phyloP scores from a whole-genome alignment of 2,797 vertebrate species.

The Danio albolineatus region DNA sequence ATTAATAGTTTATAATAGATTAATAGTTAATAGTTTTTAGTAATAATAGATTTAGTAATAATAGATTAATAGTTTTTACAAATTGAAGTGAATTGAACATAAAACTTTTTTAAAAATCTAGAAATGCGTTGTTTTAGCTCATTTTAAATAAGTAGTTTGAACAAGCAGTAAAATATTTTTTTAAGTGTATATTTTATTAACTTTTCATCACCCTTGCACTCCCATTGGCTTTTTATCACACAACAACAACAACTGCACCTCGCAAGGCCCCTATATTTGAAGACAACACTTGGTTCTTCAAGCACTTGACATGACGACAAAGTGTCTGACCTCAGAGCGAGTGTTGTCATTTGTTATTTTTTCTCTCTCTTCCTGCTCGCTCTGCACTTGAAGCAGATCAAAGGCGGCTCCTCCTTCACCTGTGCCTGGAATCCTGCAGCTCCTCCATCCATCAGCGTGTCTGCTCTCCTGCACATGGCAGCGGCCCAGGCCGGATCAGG shows the following conservation, averaged over 20 bases:
- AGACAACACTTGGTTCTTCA: slow-evolving; percentile 8
- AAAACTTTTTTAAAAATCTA: too few species aligned
- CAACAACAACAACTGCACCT: background rate
- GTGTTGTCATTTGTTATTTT: slow-evolving; percentile 63
- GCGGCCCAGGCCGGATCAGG: slow-evolving; percentile 64
- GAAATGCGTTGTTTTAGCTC: too few species aligned
- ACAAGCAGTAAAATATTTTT: too few species aligned
- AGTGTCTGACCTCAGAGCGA: slow-evolving; percentile 60
- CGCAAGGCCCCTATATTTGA: background rate
- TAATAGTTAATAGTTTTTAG: too few species aligned
- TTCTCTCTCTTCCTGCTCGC: slow-evolving; percentile 76
- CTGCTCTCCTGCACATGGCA: slow-evolving; percentile 65
- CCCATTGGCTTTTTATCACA: background rate
- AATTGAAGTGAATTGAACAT: too few species aligned
- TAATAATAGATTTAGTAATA: too few species aligned
- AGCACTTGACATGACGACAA: slow-evolving; percentile 50
- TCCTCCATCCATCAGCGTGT: slow-evolving; percentile 75
- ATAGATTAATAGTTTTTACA: too few species aligned
- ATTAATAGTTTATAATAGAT: too few species aligned
- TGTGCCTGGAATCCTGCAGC: slow-evolving; percentile 81
- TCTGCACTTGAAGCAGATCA: slow-evolving; percentile 82
- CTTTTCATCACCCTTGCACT: too few species aligned
- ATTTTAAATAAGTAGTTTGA: too few species aligned
- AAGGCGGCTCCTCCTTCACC: slow-evolving; percentile 77
- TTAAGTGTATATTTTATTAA: too few species aligned